phyloP scores from a whole-genome alignment of 2,113 vertebrate species.

The Pyrgilauda ruficollis region DNA sequence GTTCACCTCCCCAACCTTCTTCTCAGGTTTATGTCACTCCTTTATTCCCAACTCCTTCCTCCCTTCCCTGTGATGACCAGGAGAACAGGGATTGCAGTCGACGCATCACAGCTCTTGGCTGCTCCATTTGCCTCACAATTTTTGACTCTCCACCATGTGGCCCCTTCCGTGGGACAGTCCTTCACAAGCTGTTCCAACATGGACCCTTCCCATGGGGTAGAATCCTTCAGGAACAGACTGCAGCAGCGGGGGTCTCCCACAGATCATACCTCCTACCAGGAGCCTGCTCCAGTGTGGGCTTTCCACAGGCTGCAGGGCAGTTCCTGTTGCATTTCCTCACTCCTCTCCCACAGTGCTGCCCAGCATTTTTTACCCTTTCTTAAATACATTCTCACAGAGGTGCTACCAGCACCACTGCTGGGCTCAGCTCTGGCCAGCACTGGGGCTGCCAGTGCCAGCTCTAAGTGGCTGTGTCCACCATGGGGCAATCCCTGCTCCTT shows the following conservation, averaged over 20 bases:
- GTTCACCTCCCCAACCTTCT: background rate
- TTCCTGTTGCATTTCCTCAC: background rate
- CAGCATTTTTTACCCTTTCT: background rate
- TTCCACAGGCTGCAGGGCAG: background rate
- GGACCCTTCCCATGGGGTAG: accelerated
- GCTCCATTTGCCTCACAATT: background rate
- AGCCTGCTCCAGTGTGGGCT: background rate
- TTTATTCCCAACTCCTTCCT: background rate
- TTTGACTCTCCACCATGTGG: background rate
- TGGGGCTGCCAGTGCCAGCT: background rate
- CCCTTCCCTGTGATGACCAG: background rate
- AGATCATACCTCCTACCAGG: background rate
- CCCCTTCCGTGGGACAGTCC: background rate
- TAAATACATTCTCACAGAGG: background rate
- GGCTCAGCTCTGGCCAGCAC: background rate
- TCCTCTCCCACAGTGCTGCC: background rate
- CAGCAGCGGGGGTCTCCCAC: background rate
- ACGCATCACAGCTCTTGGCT: background rate
- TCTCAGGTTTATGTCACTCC: background rate
- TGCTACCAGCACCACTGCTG: background rate
- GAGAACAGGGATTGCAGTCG: background rate
- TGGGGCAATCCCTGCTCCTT: background rate
- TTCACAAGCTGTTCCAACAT: background rate
- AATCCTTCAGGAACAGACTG: background rate
- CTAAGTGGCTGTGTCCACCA: background rate